These are phyloP conservation scores for Incurvaria masculella DNA, from an alignment of 2,888 invertebrate species.

Conservation along the genomic window DNA sequence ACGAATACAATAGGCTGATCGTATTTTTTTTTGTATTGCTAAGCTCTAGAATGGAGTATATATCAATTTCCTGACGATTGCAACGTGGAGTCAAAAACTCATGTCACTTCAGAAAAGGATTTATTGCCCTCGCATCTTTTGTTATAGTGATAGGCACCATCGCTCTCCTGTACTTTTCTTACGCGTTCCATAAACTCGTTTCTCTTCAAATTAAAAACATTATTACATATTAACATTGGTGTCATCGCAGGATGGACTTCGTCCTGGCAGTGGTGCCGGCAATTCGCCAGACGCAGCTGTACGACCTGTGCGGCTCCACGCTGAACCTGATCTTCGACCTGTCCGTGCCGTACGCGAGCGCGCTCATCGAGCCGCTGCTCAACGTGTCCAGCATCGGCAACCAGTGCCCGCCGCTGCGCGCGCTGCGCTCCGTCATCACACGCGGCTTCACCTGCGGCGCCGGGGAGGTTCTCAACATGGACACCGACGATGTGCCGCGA, in stretches of 20 bases:
- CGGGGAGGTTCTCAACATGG: constrained; percentile 93
- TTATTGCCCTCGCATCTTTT: too few species aligned
- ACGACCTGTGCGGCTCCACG: constrained; percentile 93
- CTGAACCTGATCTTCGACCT: constrained; percentile 91
- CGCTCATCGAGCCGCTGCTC: constrained; percentile 82
- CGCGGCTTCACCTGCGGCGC: constrained; percentile 92
- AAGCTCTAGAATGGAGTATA: too few species aligned
- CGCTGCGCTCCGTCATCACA: constrained; percentile 76
- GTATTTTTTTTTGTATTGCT: too few species aligned
- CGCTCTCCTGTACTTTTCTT: too few species aligned
- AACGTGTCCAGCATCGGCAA: constrained; percentile 89
- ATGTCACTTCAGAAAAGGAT: too few species aligned
- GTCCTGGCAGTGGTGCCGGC: constrained; percentile 84
- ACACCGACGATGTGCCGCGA: constrained; percentile 86
- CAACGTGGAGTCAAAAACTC: too few species aligned
- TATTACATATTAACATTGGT: too few species aligned
- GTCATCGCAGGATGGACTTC: constrained; percentile 90
- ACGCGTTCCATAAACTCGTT: too few species aligned
- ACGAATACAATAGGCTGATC: too few species aligned
- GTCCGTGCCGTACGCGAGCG: constrained; percentile 89
- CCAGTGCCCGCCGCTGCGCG: constrained; percentile 88
- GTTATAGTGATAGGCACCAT: too few species aligned
- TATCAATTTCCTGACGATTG: too few species aligned
- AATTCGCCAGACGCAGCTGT: constrained; percentile 85
- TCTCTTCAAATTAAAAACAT: too few species aligned